A percentile compares a stretch with the other conserved stretches of the same genome.
Evolutionary conservation across 2,888 invertebrate species (phyloP).

Genomic region (Clistopyga incitator): DNA sequence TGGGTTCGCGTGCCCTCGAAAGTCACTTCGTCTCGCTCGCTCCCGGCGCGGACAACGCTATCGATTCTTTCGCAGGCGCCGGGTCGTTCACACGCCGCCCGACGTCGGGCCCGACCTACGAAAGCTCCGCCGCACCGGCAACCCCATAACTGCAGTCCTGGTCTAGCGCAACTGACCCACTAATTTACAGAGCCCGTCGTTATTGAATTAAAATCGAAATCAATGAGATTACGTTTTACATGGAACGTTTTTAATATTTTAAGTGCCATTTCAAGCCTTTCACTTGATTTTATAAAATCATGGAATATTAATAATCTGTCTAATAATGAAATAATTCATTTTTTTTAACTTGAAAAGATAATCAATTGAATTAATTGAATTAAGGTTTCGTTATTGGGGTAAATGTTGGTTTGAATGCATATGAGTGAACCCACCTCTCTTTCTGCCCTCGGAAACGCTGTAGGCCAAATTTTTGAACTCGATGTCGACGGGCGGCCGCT

Average conservation of each 20-base stretch:
- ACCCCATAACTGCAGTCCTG: neutral
- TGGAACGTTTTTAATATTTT: neutral
- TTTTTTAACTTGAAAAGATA: no score
- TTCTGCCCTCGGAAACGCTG: constrained; percentile 93
- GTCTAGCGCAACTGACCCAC: constrained; percentile 11
- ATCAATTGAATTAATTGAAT: no score
- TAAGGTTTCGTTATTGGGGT: no score
- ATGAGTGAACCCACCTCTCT: constrained; percentile 85
- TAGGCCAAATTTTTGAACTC: constrained; percentile 95
- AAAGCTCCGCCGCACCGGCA: constrained; percentile 22
- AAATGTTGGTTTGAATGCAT: no score
- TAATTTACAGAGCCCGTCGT: neutral
- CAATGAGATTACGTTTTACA: neutral
- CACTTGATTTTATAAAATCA: no score
- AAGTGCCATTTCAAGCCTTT: neutral
- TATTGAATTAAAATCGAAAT: neutral
- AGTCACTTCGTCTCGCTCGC: constrained; percentile 14
- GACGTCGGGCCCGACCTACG: constrained; percentile 48
- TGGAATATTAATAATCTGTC: no score
- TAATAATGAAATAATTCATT: no score
- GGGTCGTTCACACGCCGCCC: constrained; percentile 76
- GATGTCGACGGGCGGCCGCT: constrained; percentile 95
- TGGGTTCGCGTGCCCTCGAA: constrained; percentile 17
- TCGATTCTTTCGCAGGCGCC: constrained; percentile 78
- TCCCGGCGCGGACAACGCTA: constrained; percentile 74